These are phyloP conservation scores for Trichopria drosophilae DNA, from an alignment of 2,888 invertebrate genomes.

Conservation along the genomic window DNA sequence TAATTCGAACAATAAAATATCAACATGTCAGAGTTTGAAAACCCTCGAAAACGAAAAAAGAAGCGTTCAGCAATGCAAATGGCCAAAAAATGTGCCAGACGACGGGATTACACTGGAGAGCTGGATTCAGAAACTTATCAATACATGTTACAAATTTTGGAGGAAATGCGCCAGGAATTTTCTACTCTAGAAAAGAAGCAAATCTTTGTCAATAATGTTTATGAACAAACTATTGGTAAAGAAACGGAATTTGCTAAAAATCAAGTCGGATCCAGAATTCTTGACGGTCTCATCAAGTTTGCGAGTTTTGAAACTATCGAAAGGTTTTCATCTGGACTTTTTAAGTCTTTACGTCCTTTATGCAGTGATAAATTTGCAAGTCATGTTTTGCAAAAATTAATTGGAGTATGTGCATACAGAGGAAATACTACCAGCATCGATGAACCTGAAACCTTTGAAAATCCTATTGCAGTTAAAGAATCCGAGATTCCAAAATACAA, in stretches of 20 bases:
- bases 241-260: slow-evolving; percentile 77
- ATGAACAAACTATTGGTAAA: slow-evolving; percentile 70
- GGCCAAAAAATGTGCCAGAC: slow-evolving; percentile 77
- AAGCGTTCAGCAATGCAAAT: slow-evolving; percentile 71
- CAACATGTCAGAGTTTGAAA: slow-evolving; percentile 3
- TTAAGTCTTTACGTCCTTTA: slow-evolving; percentile 69
- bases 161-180: slow-evolving; percentile 69
- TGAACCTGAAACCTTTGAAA: neutral
- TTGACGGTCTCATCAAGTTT: slow-evolving; percentile 75
- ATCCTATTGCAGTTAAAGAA: slow-evolving; percentile 30
- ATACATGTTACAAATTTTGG: slow-evolving; percentile 76
- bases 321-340: slow-evolving; percentile 66
- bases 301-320: slow-evolving; percentile 67
- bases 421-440: slow-evolving; percentile 51
- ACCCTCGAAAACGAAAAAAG: slow-evolving; percentile 63
- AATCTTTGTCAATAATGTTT: slow-evolving; percentile 74
- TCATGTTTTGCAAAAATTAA: slow-evolving; percentile 75
- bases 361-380: slow-evolving; percentile 78
- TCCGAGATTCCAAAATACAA: slow-evolving; percentile 61
- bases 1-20: neutral
- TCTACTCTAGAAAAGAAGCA: slow-evolving; percentile 73
- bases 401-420: slow-evolving; percentile 63
- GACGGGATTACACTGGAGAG: slow-evolving; percentile 57
- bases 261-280: slow-evolving; percentile 77
- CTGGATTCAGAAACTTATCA: slow-evolving; percentile 74